A percentile compares a stretch with the other conserved stretches of the same genome.
These are phyloP conservation scores for Sanderia malayensis DNA, from an alignment of 30 jellyfish, hydroid and myxozoan species.

Conservation along the genomic window DNA sequence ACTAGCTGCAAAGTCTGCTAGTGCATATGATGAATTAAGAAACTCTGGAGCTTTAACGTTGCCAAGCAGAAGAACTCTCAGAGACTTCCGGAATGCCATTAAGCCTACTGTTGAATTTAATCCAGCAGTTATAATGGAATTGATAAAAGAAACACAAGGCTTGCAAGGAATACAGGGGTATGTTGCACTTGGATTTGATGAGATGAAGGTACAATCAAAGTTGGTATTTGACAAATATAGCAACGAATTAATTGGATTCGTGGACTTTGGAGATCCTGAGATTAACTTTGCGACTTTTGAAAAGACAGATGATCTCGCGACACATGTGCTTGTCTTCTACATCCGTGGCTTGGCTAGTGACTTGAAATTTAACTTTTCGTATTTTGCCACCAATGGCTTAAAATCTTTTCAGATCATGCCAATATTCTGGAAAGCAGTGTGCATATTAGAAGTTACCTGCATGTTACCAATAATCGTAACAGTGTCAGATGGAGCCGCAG, in stretches of 20 bases:
- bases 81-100: slow-evolving; percentile 49
- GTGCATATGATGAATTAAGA: slow-evolving; percentile 57
- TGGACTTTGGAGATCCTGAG: slow-evolving; percentile 50
- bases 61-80: slow-evolving; percentile 53
- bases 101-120: slow-evolving; percentile 22
- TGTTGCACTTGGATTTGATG: slow-evolving; percentile 42
- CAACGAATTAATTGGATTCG: slow-evolving; percentile 29
- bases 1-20: slow-evolving; percentile 36
- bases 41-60: slow-evolving; percentile 18
- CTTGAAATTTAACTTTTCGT: no score
- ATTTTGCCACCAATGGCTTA: slow-evolving; percentile 35
- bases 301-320: slow-evolving; percentile 26
- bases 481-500: slow-evolving; percentile 64
- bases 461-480: slow-evolving; percentile 51
- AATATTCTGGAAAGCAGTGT: slow-evolving; percentile 50
- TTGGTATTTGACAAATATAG: slow-evolving; percentile 45
- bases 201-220: slow-evolving; percentile 34
- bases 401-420: slow-evolving; percentile 33
- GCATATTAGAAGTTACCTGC: slow-evolving; percentile 37
- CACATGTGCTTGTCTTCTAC: slow-evolving; percentile 45
- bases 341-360: no score
- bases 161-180: slow-evolving; percentile 31
- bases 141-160: slow-evolving; percentile 12
- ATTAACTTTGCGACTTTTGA: slow-evolving; percentile 25
- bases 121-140: slow-evolving; percentile 22